Percentiles rank a stretch among this genome's conserved stretches.
These are phyloP conservation scores for Athrips mouffetella DNA, from an alignment of 2,888 invertebrate species.

Conservation along the genomic window DNA sequence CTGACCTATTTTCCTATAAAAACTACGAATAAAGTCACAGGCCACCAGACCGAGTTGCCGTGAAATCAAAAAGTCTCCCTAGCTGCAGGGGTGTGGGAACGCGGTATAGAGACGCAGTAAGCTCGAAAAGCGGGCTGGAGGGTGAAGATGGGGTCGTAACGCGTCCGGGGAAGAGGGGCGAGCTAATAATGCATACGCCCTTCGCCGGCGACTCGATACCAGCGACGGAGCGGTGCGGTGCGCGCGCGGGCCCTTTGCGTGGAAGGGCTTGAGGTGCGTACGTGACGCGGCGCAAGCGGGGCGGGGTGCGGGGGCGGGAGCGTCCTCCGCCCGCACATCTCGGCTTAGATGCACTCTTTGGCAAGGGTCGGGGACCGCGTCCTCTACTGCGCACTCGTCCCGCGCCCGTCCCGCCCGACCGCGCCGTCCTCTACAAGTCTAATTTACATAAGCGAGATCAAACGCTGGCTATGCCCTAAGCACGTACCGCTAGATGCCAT, in stretches of 20 bases:
- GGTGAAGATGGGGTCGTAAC: slow-evolving; percentile 36
- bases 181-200: slow-evolving; percentile 69
- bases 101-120: slow-evolving; percentile 36
- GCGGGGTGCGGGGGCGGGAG: slow-evolving; percentile 32
- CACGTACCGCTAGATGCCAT: slow-evolving; percentile 37
- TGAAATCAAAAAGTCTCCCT: slow-evolving; percentile 34
- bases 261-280: slow-evolving; percentile 47
- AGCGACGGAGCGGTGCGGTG: slow-evolving; percentile 54
- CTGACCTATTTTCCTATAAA: slow-evolving; percentile 56
- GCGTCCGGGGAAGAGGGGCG: slow-evolving; percentile 42
- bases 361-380: slow-evolving; percentile 53
- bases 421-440: slow-evolving; percentile 34
- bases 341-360: slow-evolving; percentile 52
- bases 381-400: slow-evolving; percentile 40
- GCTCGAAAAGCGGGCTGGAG: slow-evolving; percentile 30
- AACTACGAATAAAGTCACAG: slow-evolving; percentile 41
- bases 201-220: slow-evolving; percentile 59
- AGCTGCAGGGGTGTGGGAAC: slow-evolving; percentile 38
- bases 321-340: slow-evolving; percentile 55
- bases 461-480: slow-evolving; percentile 30
- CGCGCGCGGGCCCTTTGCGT: slow-evolving; percentile 43
- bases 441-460: slow-evolving; percentile 47
- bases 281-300: slow-evolving; percentile 57
- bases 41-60: slow-evolving; percentile 27
- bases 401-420: too few relatives aligned